Evolutionary conservation across 2,113 vertebrate species (phyloP), one percentile per base, ranked within the genome.

Genomic region (Pomatostomus ruficeps): DNA sequence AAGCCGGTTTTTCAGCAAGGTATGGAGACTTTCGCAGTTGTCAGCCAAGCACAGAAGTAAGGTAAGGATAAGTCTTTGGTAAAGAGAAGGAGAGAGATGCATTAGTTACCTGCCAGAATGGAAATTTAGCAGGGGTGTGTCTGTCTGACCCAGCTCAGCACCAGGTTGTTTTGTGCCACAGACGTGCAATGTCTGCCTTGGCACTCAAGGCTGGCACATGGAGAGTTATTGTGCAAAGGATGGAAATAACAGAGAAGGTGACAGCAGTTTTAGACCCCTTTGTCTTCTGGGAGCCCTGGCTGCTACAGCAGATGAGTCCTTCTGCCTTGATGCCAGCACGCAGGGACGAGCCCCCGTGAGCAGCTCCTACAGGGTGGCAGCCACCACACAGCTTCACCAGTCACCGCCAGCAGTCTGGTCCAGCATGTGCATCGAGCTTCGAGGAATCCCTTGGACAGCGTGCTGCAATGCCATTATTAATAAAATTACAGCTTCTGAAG

Each of bases 241-340:
- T 2, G 11, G 71, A 82, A 82, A 55, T n/a, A 68, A 46, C 7
- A 70, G 88, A 40, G 63, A 68, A 73, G 29, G 14, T 1, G 5
- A 59, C 11, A 25, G 43, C 29, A 65, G 31, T 46, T 70, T 65
- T 65, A 28, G 29, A 24, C 3, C 11, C 12, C 22, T 68, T 29
- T 5, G 2, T 58, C 65, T 49, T 58, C 59, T 51, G 66, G 45
- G 29, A 93, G 14, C 21, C 54, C 43, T 0, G 6, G 43, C 58
- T 76, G 43, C 58, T 58, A 17, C 40, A 63, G 43, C 38, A 59
- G 38, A 49, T 59, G 43, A 61, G 20, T 11, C 11, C 21, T 54
- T n/a, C 20, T 31, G 25, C 54, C 15, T 65, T 49, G 43, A 43
- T 58, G 16, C 31, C 0, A 4, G 29, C 29, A 26, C 0, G 0